A percentile compares a stretch with the other conserved stretches of the same genome.
These are phyloP conservation scores for Neostethus bicornis DNA, from an alignment of 2,797 vertebrate genomes.

Conservation along the genomic window DNA sequence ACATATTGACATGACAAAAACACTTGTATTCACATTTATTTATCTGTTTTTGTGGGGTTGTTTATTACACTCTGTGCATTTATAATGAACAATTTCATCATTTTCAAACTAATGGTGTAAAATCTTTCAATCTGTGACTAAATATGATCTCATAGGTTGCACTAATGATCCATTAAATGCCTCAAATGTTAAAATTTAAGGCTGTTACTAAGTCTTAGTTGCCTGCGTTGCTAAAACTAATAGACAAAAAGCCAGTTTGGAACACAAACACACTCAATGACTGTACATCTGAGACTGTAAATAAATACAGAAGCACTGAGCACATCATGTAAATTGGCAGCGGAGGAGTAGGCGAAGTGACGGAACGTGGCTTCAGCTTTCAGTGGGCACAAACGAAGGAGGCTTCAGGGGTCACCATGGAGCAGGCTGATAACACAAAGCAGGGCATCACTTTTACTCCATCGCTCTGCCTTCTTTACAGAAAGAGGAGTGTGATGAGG, in stretches of 20 bases:
- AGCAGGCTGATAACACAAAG: slow-evolving; percentile 34
- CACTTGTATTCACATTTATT: no score
- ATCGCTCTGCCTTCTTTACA: slow-evolving; percentile 39
- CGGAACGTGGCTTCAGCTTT: slow-evolving; percentile 52
- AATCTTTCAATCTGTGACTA: no score
- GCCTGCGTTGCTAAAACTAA: background rate
- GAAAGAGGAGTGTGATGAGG: no score
- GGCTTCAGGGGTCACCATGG: slow-evolving; percentile 26
- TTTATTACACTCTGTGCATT: no score
- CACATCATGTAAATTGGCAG: slow-evolving; percentile 59
- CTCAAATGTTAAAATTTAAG: no score
- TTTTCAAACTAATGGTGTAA: no score
- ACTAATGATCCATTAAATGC: no score
- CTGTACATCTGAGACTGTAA: slow-evolving; percentile 50
- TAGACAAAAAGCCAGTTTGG: slow-evolving; percentile 38
- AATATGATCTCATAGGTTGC: no score
- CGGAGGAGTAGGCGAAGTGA: slow-evolving; percentile 49
- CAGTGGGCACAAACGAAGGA: slow-evolving; percentile 37
- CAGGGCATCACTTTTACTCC: slow-evolving; percentile 27
- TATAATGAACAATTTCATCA: no score
- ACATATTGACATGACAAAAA: no score
- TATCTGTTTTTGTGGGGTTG: no score
- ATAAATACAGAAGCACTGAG: slow-evolving; percentile 54
- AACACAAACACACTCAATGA: slow-evolving; percentile 37
- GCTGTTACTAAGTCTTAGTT: no score